These are phyloP conservation scores for Ascidia mentula DNA, from an alignment of 23 tunicate species.

Conservation along the genomic window DNA sequence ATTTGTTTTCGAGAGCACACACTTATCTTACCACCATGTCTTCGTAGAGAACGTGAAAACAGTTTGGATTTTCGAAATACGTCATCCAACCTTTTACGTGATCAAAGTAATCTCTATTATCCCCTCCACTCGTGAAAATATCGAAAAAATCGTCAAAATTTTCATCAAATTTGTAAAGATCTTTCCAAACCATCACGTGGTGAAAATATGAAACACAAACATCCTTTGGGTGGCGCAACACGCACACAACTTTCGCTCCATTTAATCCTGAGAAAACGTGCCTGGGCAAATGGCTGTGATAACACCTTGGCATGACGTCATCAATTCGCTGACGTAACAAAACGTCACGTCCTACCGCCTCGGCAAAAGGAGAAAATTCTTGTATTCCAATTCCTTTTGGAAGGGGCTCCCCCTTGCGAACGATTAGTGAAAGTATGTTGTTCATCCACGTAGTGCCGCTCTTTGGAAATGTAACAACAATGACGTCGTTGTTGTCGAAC, in stretches of 20 bases:
- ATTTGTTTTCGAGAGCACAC: too few relatives aligned
- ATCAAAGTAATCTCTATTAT: conserved; percentile 9
- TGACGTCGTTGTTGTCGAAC: conserved; percentile 20
- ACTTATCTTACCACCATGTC: conserved; percentile 15
- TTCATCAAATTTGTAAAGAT: neutral
- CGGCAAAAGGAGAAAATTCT: conserved; percentile 6
- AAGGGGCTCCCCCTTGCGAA: neutral
- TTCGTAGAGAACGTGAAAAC: neutral
- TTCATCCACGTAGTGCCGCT: conserved; percentile 46
- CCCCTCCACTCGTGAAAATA: conserved; percentile 2
- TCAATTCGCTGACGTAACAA: neutral
- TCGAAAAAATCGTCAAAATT: conserved; percentile 16
- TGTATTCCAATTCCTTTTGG: neutral
- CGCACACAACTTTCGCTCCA: neutral
- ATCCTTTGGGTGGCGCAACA: conserved; percentile 31
- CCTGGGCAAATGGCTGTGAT: conserved; percentile 10
- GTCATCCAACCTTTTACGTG: conserved; percentile 11
- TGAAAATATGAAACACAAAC: conserved; percentile 28
- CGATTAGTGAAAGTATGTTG: conserved; percentile 15
- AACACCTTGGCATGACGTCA: neutral
- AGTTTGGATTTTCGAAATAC: neutral
- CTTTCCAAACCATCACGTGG: neutral
- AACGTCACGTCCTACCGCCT: neutral
- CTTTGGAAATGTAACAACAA: conserved; percentile 21
- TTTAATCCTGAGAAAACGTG: neutral